Evolutionary conservation across 2,797 vertebrate genomes (phyloP).

Genomic region (Tapirus indicus): DNA sequence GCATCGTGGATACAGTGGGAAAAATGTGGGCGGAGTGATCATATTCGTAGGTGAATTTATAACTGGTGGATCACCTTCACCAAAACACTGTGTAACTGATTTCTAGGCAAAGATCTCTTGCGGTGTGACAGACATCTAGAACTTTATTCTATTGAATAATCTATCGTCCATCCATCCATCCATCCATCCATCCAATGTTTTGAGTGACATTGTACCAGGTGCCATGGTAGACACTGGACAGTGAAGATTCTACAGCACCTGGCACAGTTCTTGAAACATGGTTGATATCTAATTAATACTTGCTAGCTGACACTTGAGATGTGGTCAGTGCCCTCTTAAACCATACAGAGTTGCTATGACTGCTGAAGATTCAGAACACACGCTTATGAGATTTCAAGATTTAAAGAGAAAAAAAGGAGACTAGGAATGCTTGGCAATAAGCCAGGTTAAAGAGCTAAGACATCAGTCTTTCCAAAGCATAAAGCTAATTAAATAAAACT

Average conservation of each 20-base stretch:
- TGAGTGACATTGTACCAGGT: background rate
- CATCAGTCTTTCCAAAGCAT: background rate
- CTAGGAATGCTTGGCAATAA: background rate
- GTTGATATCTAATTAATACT: background rate
- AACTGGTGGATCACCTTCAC: background rate
- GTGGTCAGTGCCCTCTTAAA: background rate
- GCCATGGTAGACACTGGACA: background rate
- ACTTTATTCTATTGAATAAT: background rate
- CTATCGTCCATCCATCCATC: background rate
- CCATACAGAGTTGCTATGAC: background rate
- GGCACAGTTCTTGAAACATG: background rate
- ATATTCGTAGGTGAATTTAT: too few species aligned
- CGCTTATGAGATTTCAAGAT: background rate
- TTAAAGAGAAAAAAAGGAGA: background rate
- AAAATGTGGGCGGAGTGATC: background rate
- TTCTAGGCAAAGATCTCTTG: background rate
- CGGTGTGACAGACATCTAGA: background rate
- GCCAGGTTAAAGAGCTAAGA: background rate
- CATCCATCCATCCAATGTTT: background rate
- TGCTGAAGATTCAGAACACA: background rate
- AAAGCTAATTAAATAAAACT: constrained; percentile 32
- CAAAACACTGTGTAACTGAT: background rate
- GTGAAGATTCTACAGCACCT: background rate
- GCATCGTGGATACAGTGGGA: background rate
- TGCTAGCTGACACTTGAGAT: background rate